phyloP scores from a whole-genome alignment of 2,113 vertebrate genomes.

The Picathartes gymnocephalus region DNA sequence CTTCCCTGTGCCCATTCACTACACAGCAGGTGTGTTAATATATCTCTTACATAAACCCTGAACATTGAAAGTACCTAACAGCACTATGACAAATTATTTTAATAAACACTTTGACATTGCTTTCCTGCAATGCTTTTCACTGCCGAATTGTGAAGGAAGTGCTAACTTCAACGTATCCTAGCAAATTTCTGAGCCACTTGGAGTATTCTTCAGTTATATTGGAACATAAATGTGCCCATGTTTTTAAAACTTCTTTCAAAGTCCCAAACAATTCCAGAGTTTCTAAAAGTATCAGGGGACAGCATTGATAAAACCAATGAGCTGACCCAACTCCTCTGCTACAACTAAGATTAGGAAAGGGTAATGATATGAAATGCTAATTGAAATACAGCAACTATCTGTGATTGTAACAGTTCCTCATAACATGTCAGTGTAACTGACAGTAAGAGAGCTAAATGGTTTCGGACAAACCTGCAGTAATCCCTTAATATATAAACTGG shows the following conservation, averaged over 20 bases:
- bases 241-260: background rate
- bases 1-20: background rate
- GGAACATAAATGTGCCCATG: background rate
- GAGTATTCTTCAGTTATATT: background rate
- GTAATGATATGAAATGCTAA: background rate
- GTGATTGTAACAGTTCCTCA: background rate
- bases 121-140: background rate
- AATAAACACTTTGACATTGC: background rate
- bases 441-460: background rate
- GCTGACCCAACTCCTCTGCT: background rate
- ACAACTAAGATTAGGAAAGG: background rate
- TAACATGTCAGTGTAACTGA: background rate
- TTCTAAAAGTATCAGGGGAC: background rate
- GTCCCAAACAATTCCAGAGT: background rate
- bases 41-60: background rate
- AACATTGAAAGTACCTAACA: background rate
- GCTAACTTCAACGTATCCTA: background rate
- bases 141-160: background rate
- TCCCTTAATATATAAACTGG: background rate
- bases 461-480: background rate
- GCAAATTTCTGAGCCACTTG: background rate
- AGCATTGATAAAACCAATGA: background rate
- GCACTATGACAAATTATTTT: background rate
- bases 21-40: background rate
- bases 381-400: background rate